A percentile compares a stretch with the other conserved stretches of the same genome.
phyloP scores from a whole-genome alignment of 1,140 invertebrate genomes.

The Euwallacea similis region DNA sequence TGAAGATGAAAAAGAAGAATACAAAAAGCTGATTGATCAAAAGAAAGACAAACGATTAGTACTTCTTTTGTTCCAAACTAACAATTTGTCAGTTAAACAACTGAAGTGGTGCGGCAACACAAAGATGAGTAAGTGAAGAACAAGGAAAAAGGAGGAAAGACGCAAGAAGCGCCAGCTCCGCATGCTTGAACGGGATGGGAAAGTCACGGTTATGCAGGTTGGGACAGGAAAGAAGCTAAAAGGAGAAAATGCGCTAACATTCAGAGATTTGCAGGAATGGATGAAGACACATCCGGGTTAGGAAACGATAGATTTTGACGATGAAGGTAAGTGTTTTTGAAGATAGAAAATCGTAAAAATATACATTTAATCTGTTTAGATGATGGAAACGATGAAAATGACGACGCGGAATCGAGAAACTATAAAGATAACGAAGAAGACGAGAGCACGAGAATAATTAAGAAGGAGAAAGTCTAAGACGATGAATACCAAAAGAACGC shows the following conservation, averaged over 20 bases:
- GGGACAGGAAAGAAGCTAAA: slow-evolving; percentile 82
- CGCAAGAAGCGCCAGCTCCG: slow-evolving; percentile 62
- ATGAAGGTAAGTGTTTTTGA: slow-evolving; percentile 53
- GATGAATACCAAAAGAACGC: slow-evolving; percentile 83
- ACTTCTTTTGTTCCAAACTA: slow-evolving; percentile 97
- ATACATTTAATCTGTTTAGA: no score
- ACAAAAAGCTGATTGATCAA: slow-evolving; percentile 97
- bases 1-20: slow-evolving; percentile 92
- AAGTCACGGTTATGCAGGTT: slow-evolving; percentile 78
- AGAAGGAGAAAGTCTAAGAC: slow-evolving; percentile 87
- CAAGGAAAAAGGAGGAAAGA: slow-evolving; percentile 79
- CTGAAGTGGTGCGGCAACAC: slow-evolving; percentile 95
- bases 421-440: slow-evolving; percentile 62
- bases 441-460: slow-evolving; percentile 70
- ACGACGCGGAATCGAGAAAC: slow-evolving; percentile 63
- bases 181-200: slow-evolving; percentile 38
- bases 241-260: slow-evolving; percentile 88
- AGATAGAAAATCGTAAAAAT: no score
- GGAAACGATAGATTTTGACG: slow-evolving; percentile 79
- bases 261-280: slow-evolving; percentile 85
- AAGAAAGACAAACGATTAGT: slow-evolving; percentile 99
- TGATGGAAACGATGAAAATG: slow-evolving; percentile 9
- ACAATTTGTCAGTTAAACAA: slow-evolving; percentile 94
- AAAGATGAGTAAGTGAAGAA: slow-evolving; percentile 86
- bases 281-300: slow-evolving; percentile 84